phyloP scores from a whole-genome alignment of 2,888 invertebrate genomes.

The Trachelus troglodyta region DNA sequence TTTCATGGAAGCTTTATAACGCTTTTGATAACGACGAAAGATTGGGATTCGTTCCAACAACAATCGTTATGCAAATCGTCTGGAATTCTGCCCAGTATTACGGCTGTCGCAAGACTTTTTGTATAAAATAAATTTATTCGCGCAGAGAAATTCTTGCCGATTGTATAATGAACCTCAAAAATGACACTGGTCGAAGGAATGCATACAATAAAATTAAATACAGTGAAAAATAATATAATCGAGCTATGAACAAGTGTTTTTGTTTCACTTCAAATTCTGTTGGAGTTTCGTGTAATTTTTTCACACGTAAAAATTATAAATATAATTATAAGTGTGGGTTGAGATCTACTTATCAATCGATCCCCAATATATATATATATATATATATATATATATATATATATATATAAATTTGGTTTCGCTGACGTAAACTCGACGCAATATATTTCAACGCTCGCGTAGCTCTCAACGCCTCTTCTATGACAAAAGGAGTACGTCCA shows the following conservation, averaged over 20 bases:
- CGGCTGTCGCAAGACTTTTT: background rate
- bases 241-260: background rate
- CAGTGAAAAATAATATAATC: background rate
- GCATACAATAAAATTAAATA: background rate
- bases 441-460: background rate
- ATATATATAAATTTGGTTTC: background rate
- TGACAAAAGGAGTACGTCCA: background rate
- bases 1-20: background rate
- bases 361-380: background rate
- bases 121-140: background rate
- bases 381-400: background rate
- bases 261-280: background rate
- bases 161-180: background rate
- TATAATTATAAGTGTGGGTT: background rate
- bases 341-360: background rate
- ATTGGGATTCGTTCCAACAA: background rate
- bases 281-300: background rate
- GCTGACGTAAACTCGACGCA: background rate
- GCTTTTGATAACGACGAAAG: background rate
- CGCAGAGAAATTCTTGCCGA: background rate
- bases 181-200: background rate
- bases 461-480: background rate
- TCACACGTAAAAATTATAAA: background rate
- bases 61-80: background rate
- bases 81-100: conserved; percentile 1